These are phyloP conservation scores for Argya squamiceps DNA, from an alignment of 2,797 vertebrate genomes.

Conservation along the genomic window DNA sequence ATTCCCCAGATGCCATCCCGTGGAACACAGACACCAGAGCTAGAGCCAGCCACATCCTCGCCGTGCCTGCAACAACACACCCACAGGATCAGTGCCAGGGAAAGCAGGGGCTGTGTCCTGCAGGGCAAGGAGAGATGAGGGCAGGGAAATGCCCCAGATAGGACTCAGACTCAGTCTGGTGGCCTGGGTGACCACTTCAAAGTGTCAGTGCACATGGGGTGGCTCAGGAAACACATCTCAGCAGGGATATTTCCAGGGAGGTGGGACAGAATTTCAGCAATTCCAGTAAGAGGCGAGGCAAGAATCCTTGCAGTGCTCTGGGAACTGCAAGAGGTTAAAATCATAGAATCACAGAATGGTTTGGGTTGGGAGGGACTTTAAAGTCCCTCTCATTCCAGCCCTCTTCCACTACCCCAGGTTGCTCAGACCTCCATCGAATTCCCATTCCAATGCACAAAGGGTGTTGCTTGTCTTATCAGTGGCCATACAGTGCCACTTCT, in stretches of 20 bases:
- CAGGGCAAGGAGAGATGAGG: neutral
- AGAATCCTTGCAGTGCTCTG: neutral
- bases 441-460: neutral
- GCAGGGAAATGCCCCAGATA: neutral
- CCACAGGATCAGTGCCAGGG: neutral
- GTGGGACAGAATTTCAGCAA: neutral
- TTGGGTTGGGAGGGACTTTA: neutral
- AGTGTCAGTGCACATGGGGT: fast-evolving
- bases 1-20: neutral
- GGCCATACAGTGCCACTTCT: neutral
- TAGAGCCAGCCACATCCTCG: neutral
- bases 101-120: neutral
- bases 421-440: neutral
- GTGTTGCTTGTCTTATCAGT: neutral
- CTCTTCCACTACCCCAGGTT: neutral
- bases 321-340: neutral
- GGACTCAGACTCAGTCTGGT: neutral
- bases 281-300: neutral
- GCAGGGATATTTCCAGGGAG: neutral
- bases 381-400: neutral
- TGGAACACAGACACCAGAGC: neutral
- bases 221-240: neutral
- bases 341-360: neutral
- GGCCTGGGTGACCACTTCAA: neutral
- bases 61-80: neutral